Evolutionary conservation across 2,888 invertebrate genomes (phyloP).

Genomic region (Steinernema carpocapsae): DNA sequence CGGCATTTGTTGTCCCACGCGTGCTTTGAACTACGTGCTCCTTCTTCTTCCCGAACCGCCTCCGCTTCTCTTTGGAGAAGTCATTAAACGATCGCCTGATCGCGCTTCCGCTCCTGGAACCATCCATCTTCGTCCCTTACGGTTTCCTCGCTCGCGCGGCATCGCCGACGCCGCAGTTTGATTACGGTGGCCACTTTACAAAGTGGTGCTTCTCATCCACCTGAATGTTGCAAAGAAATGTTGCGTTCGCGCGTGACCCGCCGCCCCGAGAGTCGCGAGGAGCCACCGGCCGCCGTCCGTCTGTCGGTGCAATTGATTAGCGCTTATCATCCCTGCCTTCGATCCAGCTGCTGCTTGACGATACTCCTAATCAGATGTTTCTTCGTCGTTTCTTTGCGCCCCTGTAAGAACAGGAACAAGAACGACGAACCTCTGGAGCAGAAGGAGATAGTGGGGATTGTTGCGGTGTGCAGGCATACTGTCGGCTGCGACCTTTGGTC

Average conservation of each 20-base stretch:
- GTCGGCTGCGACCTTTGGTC: constrained; percentile 30
- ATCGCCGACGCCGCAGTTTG: neutral
- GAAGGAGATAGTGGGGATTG: neutral
- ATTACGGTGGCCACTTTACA: constrained; percentile 19
- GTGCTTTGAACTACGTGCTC: neutral
- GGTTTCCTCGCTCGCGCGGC: neutral
- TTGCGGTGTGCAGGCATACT: constrained; percentile 20
- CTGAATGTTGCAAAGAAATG: constrained; percentile 34
- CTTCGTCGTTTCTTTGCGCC: neutral
- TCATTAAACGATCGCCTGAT: constrained; percentile 5
- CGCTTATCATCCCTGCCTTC: constrained; percentile 8
- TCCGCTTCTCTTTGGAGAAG: constrained; percentile 5
- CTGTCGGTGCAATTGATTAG: constrained; percentile 1
- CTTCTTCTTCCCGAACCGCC: neutral
- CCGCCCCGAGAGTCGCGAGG: constrained; percentile 16
- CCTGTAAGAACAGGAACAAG: no score
- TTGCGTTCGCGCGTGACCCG: constrained; percentile 32
- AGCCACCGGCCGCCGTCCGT: neutral
- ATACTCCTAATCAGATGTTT: constrained; percentile 33
- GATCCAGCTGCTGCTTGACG: constrained; percentile 32
- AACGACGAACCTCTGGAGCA: no score
- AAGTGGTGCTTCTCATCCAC: constrained; percentile 2
- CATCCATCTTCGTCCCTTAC: constrained; percentile 26
- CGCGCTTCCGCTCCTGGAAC: constrained; percentile 9
- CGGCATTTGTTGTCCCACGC: neutral